phyloP scores from a whole-genome alignment of 2,113 vertebrate species.

The Paralichthys olivaceus region DNA sequence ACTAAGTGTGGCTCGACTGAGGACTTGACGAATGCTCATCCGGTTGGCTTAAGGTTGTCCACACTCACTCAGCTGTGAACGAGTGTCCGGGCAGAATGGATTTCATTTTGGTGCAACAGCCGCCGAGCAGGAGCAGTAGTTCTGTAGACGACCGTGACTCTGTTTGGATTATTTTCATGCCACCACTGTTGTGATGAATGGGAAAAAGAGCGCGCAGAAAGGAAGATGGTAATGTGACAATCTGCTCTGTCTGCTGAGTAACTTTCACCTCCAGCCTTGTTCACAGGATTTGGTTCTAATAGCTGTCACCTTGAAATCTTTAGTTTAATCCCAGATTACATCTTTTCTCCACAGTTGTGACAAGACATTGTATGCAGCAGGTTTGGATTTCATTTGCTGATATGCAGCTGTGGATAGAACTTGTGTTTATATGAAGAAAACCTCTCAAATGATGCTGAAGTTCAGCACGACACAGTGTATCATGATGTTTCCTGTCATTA shows the following conservation, averaged over 20 bases:
- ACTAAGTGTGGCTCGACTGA: conserved; percentile 41
- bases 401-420: background rate
- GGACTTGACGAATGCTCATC: conserved; percentile 43
- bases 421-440: conserved; percentile 6
- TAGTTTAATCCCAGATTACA: background rate
- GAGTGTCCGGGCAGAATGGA: conserved; percentile 56
- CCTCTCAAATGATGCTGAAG: background rate
- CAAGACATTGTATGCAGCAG: background rate
- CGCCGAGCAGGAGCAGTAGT: conserved; percentile 25
- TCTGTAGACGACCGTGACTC: conserved; percentile 26
- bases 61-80: conserved; percentile 51
- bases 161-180: conserved; percentile 62
- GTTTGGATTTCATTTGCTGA: background rate
- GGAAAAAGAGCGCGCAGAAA: conserved; percentile 40
- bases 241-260: conserved; percentile 12
- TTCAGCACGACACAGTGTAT: conserved; percentile 1
- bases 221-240: conserved; percentile 74
- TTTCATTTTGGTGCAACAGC: conserved; percentile 43
- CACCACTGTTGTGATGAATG: conserved; percentile 42
- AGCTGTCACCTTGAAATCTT: background rate
- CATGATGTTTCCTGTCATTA: background rate
- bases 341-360: background rate
- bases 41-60: conserved; percentile 45
- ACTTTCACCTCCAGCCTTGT: background rate
- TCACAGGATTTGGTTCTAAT: background rate